Conservation (phyloP, 2,113 vertebrate species). For the Gnathonemus echidnorhynchus region DNA sequence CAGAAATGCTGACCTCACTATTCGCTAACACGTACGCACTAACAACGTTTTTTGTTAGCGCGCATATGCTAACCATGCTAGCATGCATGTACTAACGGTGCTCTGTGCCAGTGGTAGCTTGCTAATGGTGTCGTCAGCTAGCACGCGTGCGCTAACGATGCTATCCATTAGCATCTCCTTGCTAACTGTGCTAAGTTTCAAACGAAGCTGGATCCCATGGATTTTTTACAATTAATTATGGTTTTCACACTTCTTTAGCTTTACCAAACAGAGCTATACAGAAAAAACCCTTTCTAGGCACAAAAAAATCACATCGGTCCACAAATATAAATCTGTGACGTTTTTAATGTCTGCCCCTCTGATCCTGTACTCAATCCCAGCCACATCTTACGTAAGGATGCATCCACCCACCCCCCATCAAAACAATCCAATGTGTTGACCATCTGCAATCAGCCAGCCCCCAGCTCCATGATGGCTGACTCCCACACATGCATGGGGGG, state of each 20-base stretch:
- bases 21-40: not conserved
- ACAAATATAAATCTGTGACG: not conserved
- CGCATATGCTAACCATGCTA: not conserved
- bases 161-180: not conserved
- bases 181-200: not conserved
- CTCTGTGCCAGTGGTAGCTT: not conserved
- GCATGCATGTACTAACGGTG: not conserved
- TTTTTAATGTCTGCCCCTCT: not conserved
- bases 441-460: slow-evolving; percentile 59
- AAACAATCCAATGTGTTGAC: slow-evolving; percentile 61
- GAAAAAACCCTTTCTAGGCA: not conserved
- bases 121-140: not conserved
- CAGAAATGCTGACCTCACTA: not conserved
- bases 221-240: not conserved
- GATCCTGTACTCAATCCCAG: not conserved
- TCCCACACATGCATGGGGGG: slow-evolving; percentile 17
- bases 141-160: not conserved
- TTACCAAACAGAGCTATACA: not conserved
- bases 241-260: not conserved
- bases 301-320: not conserved
- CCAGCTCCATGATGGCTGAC: slow-evolving; percentile 9
- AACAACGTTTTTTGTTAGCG: not conserved
- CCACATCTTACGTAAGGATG: slow-evolving; percentile 22
- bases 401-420: slow-evolving; percentile 28
- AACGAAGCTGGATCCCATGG: not conserved